Base-by-base conservation (phyloP, 1,140 invertebrate genomes). In the Panulirus ornatus region DNA sequence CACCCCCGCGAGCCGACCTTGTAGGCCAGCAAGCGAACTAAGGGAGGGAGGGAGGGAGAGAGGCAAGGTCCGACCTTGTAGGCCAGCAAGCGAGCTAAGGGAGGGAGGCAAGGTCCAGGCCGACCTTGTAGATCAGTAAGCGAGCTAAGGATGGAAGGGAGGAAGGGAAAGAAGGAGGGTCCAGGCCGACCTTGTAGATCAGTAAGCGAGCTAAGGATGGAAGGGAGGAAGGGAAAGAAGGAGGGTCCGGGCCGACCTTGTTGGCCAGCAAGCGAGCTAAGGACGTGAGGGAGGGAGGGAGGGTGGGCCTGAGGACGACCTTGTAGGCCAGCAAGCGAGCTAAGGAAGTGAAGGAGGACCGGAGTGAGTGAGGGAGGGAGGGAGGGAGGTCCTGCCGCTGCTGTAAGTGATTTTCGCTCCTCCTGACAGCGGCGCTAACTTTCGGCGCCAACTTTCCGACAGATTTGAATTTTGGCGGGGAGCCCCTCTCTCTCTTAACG, bases 371-470 rank as follows among this genome's bases (percentile, higher is more conserved):
- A 16, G 27, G 76, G 2, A 38, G 30, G 27, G 70, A 38, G 16
- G 9, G 70, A 38, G 34, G 34, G 34, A 11, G 19, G 22, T 16
- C n/a, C 42, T 11, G 36, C 38, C 81, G 30, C 40, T 63, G n/a
- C 82, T 27, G 36, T 84, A 84, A 84, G 82, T 84, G 82, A 84
- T 63, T 84, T 71, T 84, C 58, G 82, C 58, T 84, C 63, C n/a
- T 66, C 42, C 42, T 84, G 82, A 71, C 82, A 84, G 82, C 82
- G 14, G 58, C 36, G 36, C 82, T 84, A 84, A 84, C 82, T 84
- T 84, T 42, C 47, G 58, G 42, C 78, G 58, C 63, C 82, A 84
- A 84, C 63, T 84, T 84, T 84, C 34, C 44, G 82, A 84, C 82
- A 42, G 82, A 84, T 70, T 84, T 42, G 34, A 71, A 54, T 76